These are phyloP conservation scores for Helicolenus hilgendorfi DNA, from an alignment of 2,797 vertebrate genomes.

Conservation along the genomic window DNA sequence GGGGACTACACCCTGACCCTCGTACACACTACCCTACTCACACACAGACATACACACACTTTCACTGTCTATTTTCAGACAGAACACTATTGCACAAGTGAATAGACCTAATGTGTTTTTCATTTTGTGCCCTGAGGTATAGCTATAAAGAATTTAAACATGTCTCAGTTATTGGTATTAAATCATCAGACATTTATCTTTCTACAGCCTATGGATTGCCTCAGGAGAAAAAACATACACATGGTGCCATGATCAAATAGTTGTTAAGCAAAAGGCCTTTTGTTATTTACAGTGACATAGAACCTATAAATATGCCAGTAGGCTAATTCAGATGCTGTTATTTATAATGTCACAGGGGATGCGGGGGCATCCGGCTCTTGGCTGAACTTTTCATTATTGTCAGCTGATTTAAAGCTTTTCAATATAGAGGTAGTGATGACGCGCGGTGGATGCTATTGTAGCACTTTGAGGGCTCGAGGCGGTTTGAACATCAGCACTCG, in stretches of 20 bases:
- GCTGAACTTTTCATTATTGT: constrained; percentile 15
- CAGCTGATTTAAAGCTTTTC: constrained; percentile 40
- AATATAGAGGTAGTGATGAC: constrained; percentile 2
- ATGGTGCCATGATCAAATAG: background rate
- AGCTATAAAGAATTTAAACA: constrained; percentile 1
- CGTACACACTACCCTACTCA: background rate
- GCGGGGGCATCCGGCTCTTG: background rate
- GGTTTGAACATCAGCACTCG: background rate
- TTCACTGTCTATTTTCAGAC: constrained; percentile 26
- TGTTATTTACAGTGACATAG: constrained; percentile 6
- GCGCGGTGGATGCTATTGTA: background rate
- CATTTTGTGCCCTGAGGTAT: background rate
- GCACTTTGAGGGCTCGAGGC: constrained; percentile 18
- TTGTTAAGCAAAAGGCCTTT: background rate
- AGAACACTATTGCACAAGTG: constrained; percentile 11
- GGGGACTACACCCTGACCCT: background rate
- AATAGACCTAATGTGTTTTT: constrained; percentile 34
- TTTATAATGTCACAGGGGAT: background rate
- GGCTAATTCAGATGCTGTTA: constrained; percentile 27
- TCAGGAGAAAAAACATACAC: background rate
- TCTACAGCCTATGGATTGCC: background rate
- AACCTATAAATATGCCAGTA: constrained; percentile 4
- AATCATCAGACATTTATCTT: background rate
- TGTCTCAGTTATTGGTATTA: background rate
- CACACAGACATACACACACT: background rate